These are phyloP conservation scores for Cavia porcellus DNA, from an alignment of 2,113 vertebrate species.

Conservation along the genomic window DNA sequence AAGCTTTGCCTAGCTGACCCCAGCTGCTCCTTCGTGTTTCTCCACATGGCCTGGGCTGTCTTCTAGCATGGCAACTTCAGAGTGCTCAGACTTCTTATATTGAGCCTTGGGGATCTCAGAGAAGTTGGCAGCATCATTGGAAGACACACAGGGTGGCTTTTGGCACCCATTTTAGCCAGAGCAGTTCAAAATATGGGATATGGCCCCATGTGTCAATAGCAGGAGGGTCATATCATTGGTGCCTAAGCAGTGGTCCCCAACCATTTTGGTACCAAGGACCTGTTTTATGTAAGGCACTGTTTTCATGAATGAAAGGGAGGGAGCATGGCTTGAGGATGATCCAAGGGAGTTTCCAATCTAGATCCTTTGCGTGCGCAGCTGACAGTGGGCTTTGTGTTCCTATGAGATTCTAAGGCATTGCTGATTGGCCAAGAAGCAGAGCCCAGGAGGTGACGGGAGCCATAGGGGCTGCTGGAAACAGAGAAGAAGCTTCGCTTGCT, in stretches of 20 bases:
- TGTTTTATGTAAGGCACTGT: not conserved
- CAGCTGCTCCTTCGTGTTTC: fast-evolving
- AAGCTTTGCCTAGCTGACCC: not conserved
- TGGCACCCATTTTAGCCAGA: not conserved
- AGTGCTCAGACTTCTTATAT: not conserved
- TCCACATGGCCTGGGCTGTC: not conserved
- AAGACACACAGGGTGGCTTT: not conserved
- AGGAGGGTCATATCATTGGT: fast-evolving
- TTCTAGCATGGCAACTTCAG: not conserved
- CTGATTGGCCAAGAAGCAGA: not conserved
- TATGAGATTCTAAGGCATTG: not conserved
- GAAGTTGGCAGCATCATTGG: not conserved
- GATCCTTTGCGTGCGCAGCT: not conserved
- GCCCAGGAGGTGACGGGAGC: not conserved
- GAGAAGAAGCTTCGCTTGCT: not conserved
- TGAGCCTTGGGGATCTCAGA: not conserved
- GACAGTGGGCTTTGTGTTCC: not conserved
- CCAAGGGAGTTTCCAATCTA: not conserved
- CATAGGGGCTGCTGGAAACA: not conserved
- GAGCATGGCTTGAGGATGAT: not conserved
- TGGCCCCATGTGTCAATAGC: not conserved
- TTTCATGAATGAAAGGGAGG: not conserved
- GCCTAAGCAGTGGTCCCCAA: not conserved
- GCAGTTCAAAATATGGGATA: not conserved
- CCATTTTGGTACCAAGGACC: not conserved